phyloP scores from a whole-genome alignment of 2,113 vertebrate species.

The Neofelis nebulosa region DNA sequence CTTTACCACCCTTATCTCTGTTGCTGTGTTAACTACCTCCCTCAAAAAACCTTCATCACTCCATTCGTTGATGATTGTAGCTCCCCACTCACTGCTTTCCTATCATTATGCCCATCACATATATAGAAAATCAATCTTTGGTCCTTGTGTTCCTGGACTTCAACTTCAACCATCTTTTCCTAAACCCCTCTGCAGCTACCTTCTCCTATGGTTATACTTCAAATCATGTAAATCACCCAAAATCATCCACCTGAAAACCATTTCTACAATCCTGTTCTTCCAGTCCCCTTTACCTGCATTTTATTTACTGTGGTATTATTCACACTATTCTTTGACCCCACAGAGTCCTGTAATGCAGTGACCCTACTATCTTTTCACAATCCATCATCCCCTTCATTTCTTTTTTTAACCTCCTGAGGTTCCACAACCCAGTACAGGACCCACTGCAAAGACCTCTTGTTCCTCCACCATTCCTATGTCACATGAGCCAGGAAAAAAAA shows the following conservation, averaged over 20 bases:
- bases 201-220: background rate
- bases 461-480: background rate
- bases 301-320: background rate
- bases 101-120: background rate
- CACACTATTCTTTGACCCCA: background rate
- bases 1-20: background rate
- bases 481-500: background rate
- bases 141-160: background rate
- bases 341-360: background rate
- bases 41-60: background rate
- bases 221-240: background rate
- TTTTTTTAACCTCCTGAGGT: background rate
- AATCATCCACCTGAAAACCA: background rate
- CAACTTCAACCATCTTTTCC: conserved; percentile 1
- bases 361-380: background rate
- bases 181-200: background rate
- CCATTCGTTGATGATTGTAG: background rate
- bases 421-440: background rate
- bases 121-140: background rate
- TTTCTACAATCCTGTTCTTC: background rate
- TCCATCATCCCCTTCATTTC: background rate
- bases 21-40: background rate
- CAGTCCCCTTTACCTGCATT: background rate
- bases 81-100: background rate
- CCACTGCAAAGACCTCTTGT: background rate